Evolutionary conservation across 2,113 vertebrate genomes (phyloP), one percentile per base, ranked within the genome.

Genomic region (Typhlomys cinereus): DNA sequence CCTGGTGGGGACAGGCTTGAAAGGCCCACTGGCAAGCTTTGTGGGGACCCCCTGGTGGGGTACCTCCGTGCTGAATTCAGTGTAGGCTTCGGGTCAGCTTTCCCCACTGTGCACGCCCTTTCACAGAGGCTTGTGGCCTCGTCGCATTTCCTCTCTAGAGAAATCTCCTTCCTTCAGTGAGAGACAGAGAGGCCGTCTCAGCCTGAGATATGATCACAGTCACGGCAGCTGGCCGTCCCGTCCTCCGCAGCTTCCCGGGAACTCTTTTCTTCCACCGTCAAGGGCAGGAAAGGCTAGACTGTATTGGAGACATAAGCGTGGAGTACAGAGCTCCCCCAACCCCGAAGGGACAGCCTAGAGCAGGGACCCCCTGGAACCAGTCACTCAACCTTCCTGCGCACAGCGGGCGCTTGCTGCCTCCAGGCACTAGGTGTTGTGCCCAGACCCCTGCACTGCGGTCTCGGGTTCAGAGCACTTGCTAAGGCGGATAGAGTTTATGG

Each of bases 381-480:
- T 21, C 81, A 25, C 18, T 67, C 7, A 13, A 18, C 31, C 48
- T 82, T 67, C 31, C 1, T 0, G 0, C 54, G 29, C 7, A 2
- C 20, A 36, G 41, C n/a, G 20, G 36, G 50, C 18, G 1, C 41
- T 13, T 8, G 11, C 10, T 39, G 34, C 48, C 4, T 69, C 36
- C 2, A 36, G 11, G 10, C 31, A 7, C 18, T 29, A 0, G 0
- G 34, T 0, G 0, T 2, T 21, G 44, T 48, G 29, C 29, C 5
- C 7, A 21, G 31, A 34, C 29, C 7, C 11, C 1, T 3, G 0
- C 34, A 41, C 29, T 8, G 29, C 44, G 13, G 2, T 50, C 50
- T 4, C 3, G 21, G 25, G 27, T 4, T 0, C 0, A 1, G 27
- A 23, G 4, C 3, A n/a, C 39, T 50, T 18, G 9, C 3, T 13